Evolutionary conservation across 1,140 invertebrate genomes (phyloP), one percentile per base, ranked within the genome.

Genomic region (Andrena cerasifolii): DNA sequence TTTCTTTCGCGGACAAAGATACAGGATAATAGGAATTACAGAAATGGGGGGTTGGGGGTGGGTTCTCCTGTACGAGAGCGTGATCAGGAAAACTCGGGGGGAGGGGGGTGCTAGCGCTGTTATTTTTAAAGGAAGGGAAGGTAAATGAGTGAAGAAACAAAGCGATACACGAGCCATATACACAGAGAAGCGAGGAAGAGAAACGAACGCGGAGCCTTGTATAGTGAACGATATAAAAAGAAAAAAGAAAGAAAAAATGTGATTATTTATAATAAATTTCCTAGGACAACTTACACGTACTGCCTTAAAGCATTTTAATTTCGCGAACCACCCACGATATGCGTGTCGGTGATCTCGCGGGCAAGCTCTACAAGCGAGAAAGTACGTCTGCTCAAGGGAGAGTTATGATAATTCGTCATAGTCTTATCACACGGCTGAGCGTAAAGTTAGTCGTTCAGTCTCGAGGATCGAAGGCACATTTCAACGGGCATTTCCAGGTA

Each of bases 211-310:
- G 75, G 85, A 65, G 78, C 75, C 83, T 86, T 87, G 83, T 86
- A 89, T 70, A 86, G 82, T 65, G 67, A 79, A 79, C 62, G 63
- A 81, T 68, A 61, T 40, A 61, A 61, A 61, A 24, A 61, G 3
- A 40, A 45, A 77, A 54, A 49, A 71, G 78, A 87, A 75, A 76
- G 66, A 26, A 68, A 86, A 88, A 78, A 85, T 87, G 83, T 89
- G 79, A 89, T 89, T 88, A 89, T 89, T 88, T 88, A 88, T 88
- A 83, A 86, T 83, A 85, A 79, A 86, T 84, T 87, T 79, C 77
- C 58, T 85, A 81, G 80, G 75, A 75, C 79, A 86, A 81, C 70
- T 82, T 82, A 45, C 78, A 84, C 26, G 67, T 80, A 87, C 74
- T 88, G 83, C 83, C 85, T 86, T 67, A 59, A 75, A 81, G 80